These are phyloP conservation scores for Oeneis ivallda DNA, from an alignment of 2,888 invertebrate genomes.

Conservation along the genomic window DNA sequence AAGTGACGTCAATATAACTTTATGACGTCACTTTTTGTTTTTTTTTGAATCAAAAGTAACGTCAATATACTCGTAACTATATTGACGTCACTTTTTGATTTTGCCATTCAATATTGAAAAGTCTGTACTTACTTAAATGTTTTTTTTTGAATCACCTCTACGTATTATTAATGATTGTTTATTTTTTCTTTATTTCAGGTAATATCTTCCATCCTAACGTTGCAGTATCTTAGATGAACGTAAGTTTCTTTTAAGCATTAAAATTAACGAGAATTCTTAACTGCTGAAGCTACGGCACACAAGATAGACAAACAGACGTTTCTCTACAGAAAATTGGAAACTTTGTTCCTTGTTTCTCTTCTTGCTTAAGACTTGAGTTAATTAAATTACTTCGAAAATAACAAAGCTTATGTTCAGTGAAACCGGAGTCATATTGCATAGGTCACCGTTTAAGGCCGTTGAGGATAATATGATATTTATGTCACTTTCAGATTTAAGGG, in stretches of 20 bases:
- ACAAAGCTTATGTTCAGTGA: not conserved
- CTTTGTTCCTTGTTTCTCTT: not conserved
- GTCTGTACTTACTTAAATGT: not conserved
- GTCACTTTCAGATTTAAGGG: conserved; percentile 10
- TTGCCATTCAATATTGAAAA: too few species aligned
- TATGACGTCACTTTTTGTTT: too few species aligned
- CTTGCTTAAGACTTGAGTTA: conserved; percentile 2
- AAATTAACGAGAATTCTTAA: not conserved
- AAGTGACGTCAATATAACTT: too few species aligned
- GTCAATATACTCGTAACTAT: too few species aligned
- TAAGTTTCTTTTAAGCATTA: not conserved
- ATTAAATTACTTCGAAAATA: conserved; percentile 1
- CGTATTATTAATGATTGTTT: not conserved
- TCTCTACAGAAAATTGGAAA: conserved; percentile 7
- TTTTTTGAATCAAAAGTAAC: too few species aligned
- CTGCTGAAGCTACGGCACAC: not conserved
- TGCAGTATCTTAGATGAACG: not conserved
- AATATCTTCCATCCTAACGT: not conserved
- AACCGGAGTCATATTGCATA: conserved; percentile 3
- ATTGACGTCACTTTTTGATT: not conserved
- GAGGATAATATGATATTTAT: conserved; percentile 1
- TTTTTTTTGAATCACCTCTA: not conserved
- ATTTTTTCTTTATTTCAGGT: conserved; percentile 10
- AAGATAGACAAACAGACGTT: conserved; percentile 9
- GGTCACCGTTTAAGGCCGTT: conserved; percentile 11